These are phyloP conservation scores for Gulo gulo DNA, from an alignment of 2,113 vertebrate species.

Conservation along the genomic window DNA sequence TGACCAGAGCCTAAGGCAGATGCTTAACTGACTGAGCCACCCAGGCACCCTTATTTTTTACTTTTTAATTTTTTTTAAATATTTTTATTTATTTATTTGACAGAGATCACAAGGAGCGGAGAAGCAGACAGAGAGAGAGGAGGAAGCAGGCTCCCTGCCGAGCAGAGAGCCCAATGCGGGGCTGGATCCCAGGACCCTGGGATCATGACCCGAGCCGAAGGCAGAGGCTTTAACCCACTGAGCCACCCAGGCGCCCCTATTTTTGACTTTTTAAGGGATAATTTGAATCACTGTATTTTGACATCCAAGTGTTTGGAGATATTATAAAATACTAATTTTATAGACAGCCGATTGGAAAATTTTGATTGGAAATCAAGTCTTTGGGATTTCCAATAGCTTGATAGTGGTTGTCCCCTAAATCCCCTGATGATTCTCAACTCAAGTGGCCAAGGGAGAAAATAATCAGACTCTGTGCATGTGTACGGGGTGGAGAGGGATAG, in stretches of 20 bases:
- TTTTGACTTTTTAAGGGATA: background rate
- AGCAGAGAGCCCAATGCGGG: no score
- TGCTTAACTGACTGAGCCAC: no score
- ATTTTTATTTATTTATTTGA: no score
- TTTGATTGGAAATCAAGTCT: background rate
- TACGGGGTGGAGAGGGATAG: accelerated
- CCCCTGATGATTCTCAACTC: background rate
- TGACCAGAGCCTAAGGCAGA: no score
- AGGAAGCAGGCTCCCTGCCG: no score
- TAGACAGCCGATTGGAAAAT: background rate
- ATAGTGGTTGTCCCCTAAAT: background rate
- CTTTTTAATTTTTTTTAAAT: background rate
- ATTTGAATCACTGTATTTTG: background rate
- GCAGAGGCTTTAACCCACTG: no score
- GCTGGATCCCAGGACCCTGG: no score
- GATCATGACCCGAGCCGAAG: no score
- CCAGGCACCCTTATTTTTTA: no score
- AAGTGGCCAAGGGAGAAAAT: background rate
- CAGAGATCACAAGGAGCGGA: no score
- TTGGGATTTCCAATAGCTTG: background rate
- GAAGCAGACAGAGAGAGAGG: no score
- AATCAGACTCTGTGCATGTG: background rate
- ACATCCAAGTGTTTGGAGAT: background rate
- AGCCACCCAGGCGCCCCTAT: no score
- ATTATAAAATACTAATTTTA: background rate